Conservation (phyloP, 2,113 vertebrate genomes). For the Tychaedon coryphoeus region DNA sequence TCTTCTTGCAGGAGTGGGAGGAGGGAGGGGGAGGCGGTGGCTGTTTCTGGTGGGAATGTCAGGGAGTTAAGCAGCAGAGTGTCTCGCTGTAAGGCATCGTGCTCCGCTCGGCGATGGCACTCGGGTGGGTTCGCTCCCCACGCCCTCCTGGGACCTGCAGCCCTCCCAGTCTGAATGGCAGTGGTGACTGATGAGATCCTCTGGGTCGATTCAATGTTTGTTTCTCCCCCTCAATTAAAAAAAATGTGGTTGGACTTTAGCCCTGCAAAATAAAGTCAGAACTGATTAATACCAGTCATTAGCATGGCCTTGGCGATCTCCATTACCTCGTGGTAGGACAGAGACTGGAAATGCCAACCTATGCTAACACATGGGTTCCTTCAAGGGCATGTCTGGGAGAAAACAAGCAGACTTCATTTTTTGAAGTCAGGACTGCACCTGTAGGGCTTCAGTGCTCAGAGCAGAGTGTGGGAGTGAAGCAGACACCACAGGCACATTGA, state of each 20-base stretch:
- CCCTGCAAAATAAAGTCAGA: constrained; percentile 75
- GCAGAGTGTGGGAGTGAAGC: not conserved
- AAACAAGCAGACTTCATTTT: fast-evolving
- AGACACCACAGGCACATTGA: not conserved
- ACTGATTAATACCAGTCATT: not conserved
- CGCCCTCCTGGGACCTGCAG: constrained; percentile 49
- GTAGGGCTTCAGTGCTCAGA: not conserved
- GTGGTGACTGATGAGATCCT: constrained; percentile 87
- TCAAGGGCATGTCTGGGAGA: not conserved
- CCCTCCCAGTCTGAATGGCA: constrained; percentile 83
- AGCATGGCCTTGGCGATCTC: not conserved
- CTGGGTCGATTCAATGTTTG: constrained; percentile 68
- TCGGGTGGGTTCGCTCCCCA: not conserved
- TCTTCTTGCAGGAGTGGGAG: constrained; percentile 3
- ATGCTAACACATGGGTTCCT: not conserved
- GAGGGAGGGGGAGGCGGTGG: constrained; percentile 37
- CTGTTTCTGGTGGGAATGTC: constrained; percentile 73
- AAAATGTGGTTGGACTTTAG: constrained; percentile 75
- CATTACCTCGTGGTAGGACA: not conserved
- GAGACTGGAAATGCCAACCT: not conserved
- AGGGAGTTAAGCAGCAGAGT: constrained; percentile 59
- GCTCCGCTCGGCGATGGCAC: constrained; percentile 14
- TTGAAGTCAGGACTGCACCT: not conserved
- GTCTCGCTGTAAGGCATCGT: constrained; percentile 61
- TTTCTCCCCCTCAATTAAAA: constrained; percentile 67